Evolutionary conservation across 2,797 vertebrate species (phyloP), one percentile per base, ranked within the genome.

Genomic region (Tangara arthus): DNA sequence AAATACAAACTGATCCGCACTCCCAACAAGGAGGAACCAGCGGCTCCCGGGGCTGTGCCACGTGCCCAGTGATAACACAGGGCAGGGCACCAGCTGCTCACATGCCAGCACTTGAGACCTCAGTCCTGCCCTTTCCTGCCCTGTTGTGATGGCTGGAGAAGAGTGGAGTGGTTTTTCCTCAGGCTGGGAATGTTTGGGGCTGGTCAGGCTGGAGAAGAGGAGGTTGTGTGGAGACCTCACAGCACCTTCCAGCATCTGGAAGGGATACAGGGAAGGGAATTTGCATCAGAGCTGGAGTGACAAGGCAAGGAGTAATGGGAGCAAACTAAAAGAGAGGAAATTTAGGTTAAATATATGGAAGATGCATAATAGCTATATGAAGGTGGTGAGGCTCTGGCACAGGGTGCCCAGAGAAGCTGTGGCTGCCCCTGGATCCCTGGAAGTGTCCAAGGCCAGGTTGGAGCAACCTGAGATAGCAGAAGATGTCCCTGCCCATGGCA

Each of bases 1-100:
- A 94, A 97, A 96, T 71, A 96, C 91, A 68, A 85, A 92, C 93
- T 59, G 94, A 85, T 94, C 57, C 1, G 0, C 7, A 0, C 64
- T 87, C 15, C 83, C 92, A 89, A 32, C 57, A 4, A 39, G 57
- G 56, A 88, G 60, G 41, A 21, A 17, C 57, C 2, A 34, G 4
- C 19, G 23, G 8, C 61, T 93, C 39, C 82, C 0, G 0, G 28
- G 50, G n/a, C 72, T 59, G 32, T 42, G 53, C n/a, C 46, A 4
- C 0, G 53, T 65, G 44, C 56, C 79, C 49, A 6, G 61, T 9
- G 87, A 11, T 18, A 22, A 2, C 13, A 11, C 18, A 2, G 60
- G 66, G 41, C 68, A 35, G 9, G 52, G 76, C 71, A 32, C 1
- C 82, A 71, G 50, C 42, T 8, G 61, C 64, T 56, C 9, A 14